These are phyloP conservation scores for Squalus acanthias DNA, from an alignment of 2,797 vertebrate species.

Conservation along the genomic window DNA sequence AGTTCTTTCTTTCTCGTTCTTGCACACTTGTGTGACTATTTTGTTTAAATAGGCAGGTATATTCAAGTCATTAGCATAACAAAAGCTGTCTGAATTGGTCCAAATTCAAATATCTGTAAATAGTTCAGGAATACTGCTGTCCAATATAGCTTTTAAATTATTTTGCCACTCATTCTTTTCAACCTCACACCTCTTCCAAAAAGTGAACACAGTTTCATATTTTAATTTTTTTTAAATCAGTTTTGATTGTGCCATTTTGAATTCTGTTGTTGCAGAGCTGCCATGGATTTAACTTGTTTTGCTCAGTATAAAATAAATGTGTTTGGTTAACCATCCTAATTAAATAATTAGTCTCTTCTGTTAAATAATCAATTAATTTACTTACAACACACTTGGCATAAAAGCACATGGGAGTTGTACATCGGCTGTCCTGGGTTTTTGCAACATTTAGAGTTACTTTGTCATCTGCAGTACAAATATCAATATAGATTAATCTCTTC, in stretches of 20 bases:
- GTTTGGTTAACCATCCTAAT: conserved; percentile 33
- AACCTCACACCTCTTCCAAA: neutral
- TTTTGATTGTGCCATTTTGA: neutral
- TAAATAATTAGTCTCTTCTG: conserved; percentile 35
- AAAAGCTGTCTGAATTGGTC: neutral
- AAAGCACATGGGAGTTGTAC: conserved; percentile 20
- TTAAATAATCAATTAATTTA: conserved; percentile 35
- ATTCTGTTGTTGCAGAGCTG: neutral
- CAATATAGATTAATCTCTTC: conserved; percentile 32
- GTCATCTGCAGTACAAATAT: neutral
- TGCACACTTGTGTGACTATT: neutral
- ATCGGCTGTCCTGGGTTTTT: neutral
- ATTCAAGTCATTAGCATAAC: neutral
- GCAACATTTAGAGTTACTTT: conserved; percentile 5
- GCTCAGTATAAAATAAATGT: conserved; percentile 23
- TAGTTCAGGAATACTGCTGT: neutral
- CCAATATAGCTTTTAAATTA: neutral
- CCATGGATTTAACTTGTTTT: conserved; percentile 1
- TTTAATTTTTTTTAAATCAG: neutral
- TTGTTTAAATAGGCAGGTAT: neutral
- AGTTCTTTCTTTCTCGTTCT: neutral
- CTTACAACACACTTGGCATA: conserved; percentile 10
- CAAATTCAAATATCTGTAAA: neutral
- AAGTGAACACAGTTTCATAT: neutral
- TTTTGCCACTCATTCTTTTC: neutral